phyloP scores from a whole-genome alignment of 2,113 vertebrate species.

The rabbit (Oryctolagus cuniculus) region DNA sequence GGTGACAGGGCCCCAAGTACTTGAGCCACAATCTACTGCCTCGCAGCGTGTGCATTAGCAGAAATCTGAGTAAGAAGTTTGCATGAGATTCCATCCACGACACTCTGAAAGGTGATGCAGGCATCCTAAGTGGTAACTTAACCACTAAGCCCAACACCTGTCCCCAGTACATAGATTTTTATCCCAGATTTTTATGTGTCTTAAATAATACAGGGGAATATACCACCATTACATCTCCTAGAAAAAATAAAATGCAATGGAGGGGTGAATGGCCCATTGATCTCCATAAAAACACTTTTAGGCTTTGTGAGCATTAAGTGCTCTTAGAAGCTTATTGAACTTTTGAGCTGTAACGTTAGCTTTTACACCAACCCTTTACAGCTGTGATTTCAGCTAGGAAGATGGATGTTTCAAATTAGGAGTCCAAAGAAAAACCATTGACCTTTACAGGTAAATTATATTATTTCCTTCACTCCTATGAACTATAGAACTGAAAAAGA shows the following conservation, averaged over 20 bases:
- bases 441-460: slow-evolving; percentile 68
- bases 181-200: slow-evolving; percentile 11
- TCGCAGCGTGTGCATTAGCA: no score
- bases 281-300: slow-evolving; percentile 78
- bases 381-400: slow-evolving; percentile 14
- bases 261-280: slow-evolving; percentile 68
- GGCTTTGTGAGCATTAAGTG: slow-evolving; percentile 60
- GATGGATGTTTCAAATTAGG: slow-evolving; percentile 64
- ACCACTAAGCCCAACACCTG: no score
- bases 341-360: slow-evolving; percentile 68
- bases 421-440: slow-evolving; percentile 53
- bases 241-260: slow-evolving; percentile 67
- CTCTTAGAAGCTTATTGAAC: slow-evolving; percentile 70
- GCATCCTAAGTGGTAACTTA: no score
- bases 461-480: slow-evolving; percentile 27
- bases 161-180: not conserved
- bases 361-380: slow-evolving; percentile 64
- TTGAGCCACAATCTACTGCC: no score
- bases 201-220: slow-evolving; percentile 23
- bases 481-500: slow-evolving; percentile 38
- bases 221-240: not conserved
- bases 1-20: no score
- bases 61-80: no score
- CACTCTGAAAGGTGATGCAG: no score
- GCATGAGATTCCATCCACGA: no score